Conservation (phyloP, 2,888 invertebrate species). For the Tipula confusa region DNA sequence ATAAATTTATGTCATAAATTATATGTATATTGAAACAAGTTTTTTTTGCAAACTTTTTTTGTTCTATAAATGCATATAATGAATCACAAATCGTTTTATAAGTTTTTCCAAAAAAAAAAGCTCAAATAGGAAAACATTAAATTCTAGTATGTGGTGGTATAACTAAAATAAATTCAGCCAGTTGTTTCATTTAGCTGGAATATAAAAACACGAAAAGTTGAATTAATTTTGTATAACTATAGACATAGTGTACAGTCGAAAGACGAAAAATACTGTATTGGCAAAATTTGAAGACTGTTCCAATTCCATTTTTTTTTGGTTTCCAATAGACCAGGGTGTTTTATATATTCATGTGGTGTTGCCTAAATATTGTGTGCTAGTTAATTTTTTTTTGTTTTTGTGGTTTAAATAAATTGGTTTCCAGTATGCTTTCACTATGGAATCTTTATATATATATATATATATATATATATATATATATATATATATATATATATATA, state of each 20-base stretch:
- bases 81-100: background rate
- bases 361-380: background rate
- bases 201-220: background rate
- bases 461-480: background rate
- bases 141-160: background rate
- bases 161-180: background rate
- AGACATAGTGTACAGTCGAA: background rate
- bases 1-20: background rate
- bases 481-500: background rate
- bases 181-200: background rate
- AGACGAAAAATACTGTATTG: background rate
- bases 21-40: background rate
- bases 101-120: background rate
- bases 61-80: background rate
- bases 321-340: background rate
- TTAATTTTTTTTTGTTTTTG: background rate
- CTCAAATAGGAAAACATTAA: background rate
- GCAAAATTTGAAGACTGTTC: background rate
- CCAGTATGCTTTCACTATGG: background rate
- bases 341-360: conserved; percentile 12
- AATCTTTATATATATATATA: background rate
- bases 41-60: background rate
- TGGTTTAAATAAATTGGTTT: background rate
- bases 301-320: background rate
- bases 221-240: background rate